A percentile compares a stretch with the other conserved stretches of the same genome.
Evolutionary conservation across 2,888 invertebrate genomes (phyloP).

Genomic region (Beris chalybata): DNA sequence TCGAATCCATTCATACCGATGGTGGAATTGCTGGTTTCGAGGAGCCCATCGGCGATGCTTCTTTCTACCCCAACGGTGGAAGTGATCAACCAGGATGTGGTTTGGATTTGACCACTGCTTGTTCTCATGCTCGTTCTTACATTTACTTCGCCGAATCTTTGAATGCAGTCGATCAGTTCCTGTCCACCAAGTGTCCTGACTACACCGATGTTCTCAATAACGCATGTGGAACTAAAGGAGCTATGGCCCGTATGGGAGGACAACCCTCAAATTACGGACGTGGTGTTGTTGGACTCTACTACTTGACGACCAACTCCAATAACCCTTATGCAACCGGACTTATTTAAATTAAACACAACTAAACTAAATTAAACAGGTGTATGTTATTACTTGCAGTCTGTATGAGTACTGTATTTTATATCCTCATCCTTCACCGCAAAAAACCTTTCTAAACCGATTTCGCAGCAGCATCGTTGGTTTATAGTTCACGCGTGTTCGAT

Average conservation of each 20-base stretch:
- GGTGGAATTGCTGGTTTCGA: constrained; percentile 49
- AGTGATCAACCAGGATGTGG: constrained; percentile 60
- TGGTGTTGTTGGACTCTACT: constrained; percentile 1
- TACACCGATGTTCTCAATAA: constrained; percentile 45
- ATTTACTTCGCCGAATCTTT: constrained; percentile 57
- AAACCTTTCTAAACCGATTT: too few species aligned
- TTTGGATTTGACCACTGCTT: constrained; percentile 49
- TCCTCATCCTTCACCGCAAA: too few species aligned
- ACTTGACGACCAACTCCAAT: background rate
- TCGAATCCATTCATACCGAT: constrained; percentile 52
- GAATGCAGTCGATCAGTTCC: constrained; percentile 44
- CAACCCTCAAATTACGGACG: constrained; percentile 15
- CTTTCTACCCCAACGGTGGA: constrained; percentile 60
- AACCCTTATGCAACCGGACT: constrained; percentile 3
- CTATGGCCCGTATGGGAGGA: constrained; percentile 12
- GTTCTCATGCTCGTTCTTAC: constrained; percentile 56
- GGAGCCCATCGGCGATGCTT: constrained; percentile 53
- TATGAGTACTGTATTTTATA: too few species aligned
- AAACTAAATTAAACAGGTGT: too few species aligned
- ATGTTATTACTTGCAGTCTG: too few species aligned
- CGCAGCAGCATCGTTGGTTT: too few species aligned
- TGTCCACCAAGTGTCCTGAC: constrained; percentile 43
- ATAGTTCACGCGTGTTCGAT: too few species aligned
- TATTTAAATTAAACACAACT: background rate
- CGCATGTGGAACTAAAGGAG: background rate